Evolutionary conservation across 2,113 vertebrate genomes (phyloP).

Genomic region (Rhea americana): DNA sequence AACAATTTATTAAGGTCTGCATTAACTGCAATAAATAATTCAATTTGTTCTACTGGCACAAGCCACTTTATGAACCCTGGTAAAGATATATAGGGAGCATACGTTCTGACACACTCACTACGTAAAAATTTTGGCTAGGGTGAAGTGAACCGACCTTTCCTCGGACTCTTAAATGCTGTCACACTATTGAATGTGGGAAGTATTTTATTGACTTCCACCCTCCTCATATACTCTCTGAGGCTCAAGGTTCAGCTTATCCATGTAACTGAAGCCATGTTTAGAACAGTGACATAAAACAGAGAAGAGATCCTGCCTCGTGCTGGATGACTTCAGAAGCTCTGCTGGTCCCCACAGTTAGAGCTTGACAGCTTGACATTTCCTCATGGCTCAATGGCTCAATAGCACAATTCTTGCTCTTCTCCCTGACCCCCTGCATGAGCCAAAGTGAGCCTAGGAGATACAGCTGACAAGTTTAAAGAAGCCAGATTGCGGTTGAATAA

Average conservation of each 20-base stretch:
- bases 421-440: not conserved
- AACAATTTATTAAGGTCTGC: not conserved
- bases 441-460: not conserved
- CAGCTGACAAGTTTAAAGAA: not conserved
- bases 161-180: accelerated
- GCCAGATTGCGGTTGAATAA: not conserved
- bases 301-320: not conserved
- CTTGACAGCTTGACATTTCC: not conserved
- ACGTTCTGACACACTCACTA: accelerated
- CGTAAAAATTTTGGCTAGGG: not conserved
- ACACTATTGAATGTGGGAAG: not conserved
- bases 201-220: not conserved
- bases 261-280: not conserved
- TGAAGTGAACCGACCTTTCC: not conserved
- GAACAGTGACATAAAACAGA: not conserved
- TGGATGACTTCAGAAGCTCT: not conserved
- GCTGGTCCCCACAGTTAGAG: accelerated
- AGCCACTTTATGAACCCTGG: not conserved
- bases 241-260: not conserved
- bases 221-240: not conserved
- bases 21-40: not conserved
- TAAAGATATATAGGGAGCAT: not conserved
- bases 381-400: not conserved
- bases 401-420: not conserved
- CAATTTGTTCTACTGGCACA: not conserved